phyloP scores from a whole-genome alignment of 30 jellyfish, hydroid and myxozoan genomes.

The Euphysa ruthae region DNA sequence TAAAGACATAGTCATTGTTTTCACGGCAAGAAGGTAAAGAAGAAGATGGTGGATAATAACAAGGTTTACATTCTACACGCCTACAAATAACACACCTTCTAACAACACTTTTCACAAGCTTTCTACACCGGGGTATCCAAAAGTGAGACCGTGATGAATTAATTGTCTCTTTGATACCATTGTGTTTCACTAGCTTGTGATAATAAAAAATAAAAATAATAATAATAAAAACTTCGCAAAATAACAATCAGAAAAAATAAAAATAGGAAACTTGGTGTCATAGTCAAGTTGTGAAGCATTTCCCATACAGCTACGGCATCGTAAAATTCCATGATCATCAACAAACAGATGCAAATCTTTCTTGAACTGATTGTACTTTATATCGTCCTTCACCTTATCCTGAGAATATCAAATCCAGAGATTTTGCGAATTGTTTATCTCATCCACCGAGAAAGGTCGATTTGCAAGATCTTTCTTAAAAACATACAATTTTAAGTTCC shows the following conservation, averaged over 20 bases:
- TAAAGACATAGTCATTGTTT: constrained; percentile 18
- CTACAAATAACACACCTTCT: constrained; percentile 12
- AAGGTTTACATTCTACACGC: constrained; percentile 13
- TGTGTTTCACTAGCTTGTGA: constrained; percentile 11
- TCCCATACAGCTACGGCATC: not conserved
- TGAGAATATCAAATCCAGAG: too few species aligned
- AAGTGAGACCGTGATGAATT: too few species aligned
- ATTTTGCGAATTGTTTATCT: too few species aligned
- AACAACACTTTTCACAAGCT: too few species aligned
- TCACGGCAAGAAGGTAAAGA: constrained; percentile 39
- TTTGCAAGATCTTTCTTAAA: too few species aligned
- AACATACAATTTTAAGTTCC: too few species aligned
- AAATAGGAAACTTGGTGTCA: constrained; percentile 18
- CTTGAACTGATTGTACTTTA: not conserved
- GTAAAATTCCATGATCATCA: constrained; percentile 2
- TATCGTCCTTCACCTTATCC: too few species aligned
- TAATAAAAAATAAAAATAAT: not conserved
- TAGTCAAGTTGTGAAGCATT: constrained; percentile 5
- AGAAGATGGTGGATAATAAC: constrained; percentile 24
- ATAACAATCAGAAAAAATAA: constrained; percentile 4
- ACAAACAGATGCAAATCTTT: not conserved
- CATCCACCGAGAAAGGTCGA: too few species aligned
- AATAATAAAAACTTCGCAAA: constrained; percentile 1
- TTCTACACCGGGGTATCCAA: too few species aligned
- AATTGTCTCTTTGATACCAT: constrained; percentile 26